phyloP scores from a whole-genome alignment of 2,113 vertebrate species.

The Mola mola region DNA sequence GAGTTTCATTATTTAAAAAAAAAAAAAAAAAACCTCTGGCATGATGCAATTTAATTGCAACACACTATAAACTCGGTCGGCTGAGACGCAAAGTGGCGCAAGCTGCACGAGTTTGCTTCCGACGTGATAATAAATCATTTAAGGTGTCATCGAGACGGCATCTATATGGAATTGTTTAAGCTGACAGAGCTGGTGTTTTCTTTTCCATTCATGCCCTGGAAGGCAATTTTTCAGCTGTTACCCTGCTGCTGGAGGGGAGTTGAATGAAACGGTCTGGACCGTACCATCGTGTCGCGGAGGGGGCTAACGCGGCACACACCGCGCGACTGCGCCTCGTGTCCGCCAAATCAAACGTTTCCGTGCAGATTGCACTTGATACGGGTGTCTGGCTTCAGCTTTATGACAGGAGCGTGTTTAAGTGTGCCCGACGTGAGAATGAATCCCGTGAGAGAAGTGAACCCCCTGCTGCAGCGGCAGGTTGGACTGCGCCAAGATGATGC shows the following conservation, averaged over 20 bases:
- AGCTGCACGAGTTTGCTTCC: neutral
- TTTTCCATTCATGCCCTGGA: conserved; percentile 73
- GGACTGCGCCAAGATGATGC: conserved; percentile 66
- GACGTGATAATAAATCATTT: neutral
- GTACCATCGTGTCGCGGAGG: conserved; percentile 52
- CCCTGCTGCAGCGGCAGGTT: neutral
- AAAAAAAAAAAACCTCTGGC: conserved; percentile 25
- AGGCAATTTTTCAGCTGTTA: conserved; percentile 68
- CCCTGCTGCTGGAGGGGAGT: conserved; percentile 29
- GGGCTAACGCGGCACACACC: accelerated
- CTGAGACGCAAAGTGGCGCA: neutral
- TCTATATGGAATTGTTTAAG: conserved; percentile 15
- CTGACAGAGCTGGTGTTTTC: conserved; percentile 24
- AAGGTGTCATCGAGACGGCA: neutral
- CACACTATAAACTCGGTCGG: neutral
- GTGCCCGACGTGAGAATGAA: too few relatives aligned
- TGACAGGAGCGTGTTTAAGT: neutral
- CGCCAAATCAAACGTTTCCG: too few relatives aligned
- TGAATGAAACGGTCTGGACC: conserved; percentile 75
- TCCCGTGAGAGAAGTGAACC: neutral
- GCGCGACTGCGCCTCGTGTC: too few relatives aligned
- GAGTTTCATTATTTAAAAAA: conserved; percentile 33
- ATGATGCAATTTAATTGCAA: conserved; percentile 44
- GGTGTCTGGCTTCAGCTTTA: too few relatives aligned
- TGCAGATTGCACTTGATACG: too few relatives aligned